These are phyloP conservation scores for Lepus europaeus DNA, from an alignment of 2,113 vertebrate genomes.

Conservation along the genomic window DNA sequence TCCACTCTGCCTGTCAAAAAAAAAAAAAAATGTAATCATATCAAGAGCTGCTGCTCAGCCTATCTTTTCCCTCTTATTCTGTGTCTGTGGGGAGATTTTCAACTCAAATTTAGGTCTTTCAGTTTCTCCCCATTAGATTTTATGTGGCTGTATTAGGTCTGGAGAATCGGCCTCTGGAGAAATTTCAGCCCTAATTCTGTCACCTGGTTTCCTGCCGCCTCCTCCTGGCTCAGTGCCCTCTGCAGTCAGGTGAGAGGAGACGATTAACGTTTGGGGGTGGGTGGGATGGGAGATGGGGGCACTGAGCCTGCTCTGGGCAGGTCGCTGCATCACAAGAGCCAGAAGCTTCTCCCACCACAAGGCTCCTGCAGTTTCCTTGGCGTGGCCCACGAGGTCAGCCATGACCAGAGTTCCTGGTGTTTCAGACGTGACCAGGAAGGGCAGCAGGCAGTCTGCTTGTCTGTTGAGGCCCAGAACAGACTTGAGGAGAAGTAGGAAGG, in stretches of 20 bases:
- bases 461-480: background rate
- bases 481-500: slow-evolving; percentile 7
- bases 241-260: background rate
- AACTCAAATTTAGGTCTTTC: slow-evolving; percentile 10
- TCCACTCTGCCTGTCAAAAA: too few relatives aligned
- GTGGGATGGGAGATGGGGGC: background rate
- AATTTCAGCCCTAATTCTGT: slow-evolving; percentile 33
- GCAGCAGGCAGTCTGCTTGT: background rate
- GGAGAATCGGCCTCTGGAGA: slow-evolving; percentile 42
- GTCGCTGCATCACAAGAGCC: background rate
- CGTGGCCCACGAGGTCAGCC: background rate
- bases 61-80: background rate
- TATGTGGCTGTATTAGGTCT: background rate
- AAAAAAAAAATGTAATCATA: background rate
- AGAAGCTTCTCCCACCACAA: background rate
- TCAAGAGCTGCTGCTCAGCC: background rate
- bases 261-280: background rate
- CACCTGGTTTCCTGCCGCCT: background rate
- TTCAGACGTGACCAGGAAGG: slow-evolving; percentile 21
- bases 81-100: background rate
- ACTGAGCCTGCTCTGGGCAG: background rate
- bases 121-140: slow-evolving; percentile 28
- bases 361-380: background rate
- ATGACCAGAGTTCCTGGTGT: background rate
- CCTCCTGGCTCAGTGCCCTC: background rate